A percentile compares a stretch with the other conserved stretches of the same genome.
Conservation (phyloP, 2,797 vertebrate species). For the Premnoplex brunnescens region DNA sequence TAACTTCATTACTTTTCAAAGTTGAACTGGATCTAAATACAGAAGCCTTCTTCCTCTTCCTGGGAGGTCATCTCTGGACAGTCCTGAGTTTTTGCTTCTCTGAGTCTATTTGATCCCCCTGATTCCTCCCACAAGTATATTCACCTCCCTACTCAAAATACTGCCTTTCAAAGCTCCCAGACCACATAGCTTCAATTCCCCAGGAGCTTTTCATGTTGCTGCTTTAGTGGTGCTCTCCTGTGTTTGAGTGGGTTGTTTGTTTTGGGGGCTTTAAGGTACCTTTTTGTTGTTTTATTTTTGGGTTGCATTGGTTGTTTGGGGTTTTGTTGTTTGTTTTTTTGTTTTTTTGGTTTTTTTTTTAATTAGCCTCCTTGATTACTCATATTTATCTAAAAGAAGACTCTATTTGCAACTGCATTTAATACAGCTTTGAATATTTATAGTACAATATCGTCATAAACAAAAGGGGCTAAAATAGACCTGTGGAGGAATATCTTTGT, state of each 20-base stretch:
- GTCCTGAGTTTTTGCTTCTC: neutral
- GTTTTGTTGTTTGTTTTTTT: no score
- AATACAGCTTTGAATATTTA: neutral
- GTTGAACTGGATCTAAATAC: neutral
- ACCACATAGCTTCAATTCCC: neutral
- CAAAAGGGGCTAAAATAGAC: neutral
- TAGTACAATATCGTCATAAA: neutral
- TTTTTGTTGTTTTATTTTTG: neutral
- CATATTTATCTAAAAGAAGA: neutral
- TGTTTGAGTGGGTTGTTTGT: neutral
- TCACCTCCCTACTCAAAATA: neutral
- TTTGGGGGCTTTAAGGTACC: neutral
- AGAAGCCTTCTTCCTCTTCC: neutral
- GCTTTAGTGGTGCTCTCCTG: neutral
- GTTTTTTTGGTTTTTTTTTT: neutral
- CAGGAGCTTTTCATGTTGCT: neutral
- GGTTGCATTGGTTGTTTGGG: neutral
- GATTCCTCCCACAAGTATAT: neutral
- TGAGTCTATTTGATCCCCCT: neutral
- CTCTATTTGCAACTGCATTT: neutral
- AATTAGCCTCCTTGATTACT: neutral
- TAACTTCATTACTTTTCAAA: neutral
- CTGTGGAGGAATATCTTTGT: neutral
- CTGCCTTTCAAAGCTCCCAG: neutral
- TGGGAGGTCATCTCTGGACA: neutral